Conservation (phyloP, 37 sponge, comb jelly and placozoan genomes). For the Cladorhizidae sp. region DNA sequence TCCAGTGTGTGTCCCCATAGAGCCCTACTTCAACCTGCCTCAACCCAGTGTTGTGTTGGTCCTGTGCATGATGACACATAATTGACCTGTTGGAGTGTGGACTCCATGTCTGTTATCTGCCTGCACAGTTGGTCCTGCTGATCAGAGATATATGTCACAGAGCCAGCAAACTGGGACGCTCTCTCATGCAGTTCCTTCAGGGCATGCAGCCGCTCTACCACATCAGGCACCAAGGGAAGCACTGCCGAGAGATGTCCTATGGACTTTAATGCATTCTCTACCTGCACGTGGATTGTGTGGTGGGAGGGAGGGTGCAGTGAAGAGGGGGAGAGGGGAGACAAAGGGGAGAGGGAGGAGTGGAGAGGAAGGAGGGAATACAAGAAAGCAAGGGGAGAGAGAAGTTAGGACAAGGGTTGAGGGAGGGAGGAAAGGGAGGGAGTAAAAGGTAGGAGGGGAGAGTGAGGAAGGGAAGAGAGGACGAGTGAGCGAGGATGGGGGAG, state of each 20-base stretch:
- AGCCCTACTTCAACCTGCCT: too few relatives aligned
- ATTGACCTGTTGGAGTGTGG: slow-evolving; percentile 42
- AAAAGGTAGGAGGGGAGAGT: too few relatives aligned
- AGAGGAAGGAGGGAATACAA: too few relatives aligned
- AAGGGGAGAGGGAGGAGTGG: too few relatives aligned
- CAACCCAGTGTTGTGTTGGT: too few relatives aligned
- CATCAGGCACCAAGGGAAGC: slow-evolving; percentile 57
- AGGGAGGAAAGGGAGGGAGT: background rate
- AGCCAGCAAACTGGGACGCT: slow-evolving; percentile 59
- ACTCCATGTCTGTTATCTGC: slow-evolving; percentile 16
- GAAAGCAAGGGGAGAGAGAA: too few relatives aligned
- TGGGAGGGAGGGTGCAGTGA: too few relatives aligned
- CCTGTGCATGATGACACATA: background rate
- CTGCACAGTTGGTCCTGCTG: slow-evolving; percentile 36
- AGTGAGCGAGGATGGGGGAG: too few relatives aligned
- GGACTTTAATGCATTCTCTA: slow-evolving; percentile 46
- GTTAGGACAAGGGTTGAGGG: too few relatives aligned
- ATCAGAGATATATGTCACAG: slow-evolving; percentile 48
- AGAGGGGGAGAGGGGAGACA: too few relatives aligned
- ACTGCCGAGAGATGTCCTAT: slow-evolving; percentile 10
- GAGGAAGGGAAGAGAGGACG: too few relatives aligned
- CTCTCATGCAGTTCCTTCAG: slow-evolving; percentile 63
- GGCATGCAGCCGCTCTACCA: slow-evolving; percentile 57
- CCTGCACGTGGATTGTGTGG: background rate
- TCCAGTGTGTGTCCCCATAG: too few relatives aligned